phyloP scores from a whole-genome alignment of 2,797 vertebrate species.

The Ctenopoma multispine region DNA sequence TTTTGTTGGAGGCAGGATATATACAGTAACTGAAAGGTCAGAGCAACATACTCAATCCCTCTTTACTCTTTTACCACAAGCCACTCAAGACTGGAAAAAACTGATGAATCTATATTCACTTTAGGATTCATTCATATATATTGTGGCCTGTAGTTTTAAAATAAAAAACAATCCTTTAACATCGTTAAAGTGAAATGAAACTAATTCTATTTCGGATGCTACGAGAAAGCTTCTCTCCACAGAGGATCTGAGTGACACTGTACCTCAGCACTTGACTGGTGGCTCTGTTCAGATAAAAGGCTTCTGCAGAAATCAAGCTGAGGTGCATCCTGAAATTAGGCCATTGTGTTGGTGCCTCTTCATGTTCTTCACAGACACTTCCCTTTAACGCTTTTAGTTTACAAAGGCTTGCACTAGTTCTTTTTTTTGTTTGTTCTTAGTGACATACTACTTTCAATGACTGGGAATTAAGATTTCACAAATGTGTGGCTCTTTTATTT shows the following conservation, averaged over 20 bases:
- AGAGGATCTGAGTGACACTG: constrained; percentile 7
- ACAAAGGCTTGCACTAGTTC: not conserved
- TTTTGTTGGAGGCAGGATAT: not conserved
- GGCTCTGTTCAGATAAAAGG: not conserved
- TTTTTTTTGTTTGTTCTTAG: not conserved
- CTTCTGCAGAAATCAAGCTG: not conserved
- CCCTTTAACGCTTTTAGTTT: not conserved
- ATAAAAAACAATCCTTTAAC: not conserved
- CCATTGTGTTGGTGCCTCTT: not conserved
- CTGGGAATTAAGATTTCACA: too few relatives aligned
- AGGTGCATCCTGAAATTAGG: constrained; percentile 2
- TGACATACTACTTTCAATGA: too few relatives aligned
- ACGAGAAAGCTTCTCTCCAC: not conserved
- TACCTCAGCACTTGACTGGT: constrained; percentile 3
- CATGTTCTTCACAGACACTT: not conserved
- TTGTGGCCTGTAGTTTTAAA: not conserved
- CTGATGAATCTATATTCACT: too few relatives aligned
- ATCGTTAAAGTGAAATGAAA: not conserved
- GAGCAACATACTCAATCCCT: constrained; percentile 6
- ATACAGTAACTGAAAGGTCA: constrained; percentile 21
- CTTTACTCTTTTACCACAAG: not conserved
- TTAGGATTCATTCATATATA: too few relatives aligned
- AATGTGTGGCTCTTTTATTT: too few relatives aligned
- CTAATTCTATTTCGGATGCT: not conserved
- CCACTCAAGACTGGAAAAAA: not conserved